Percentiles rank a stretch among this genome's conserved stretches.
Evolutionary conservation across 2,888 invertebrate species (phyloP).

Genomic region (Mimumesa dahlbomi): DNA sequence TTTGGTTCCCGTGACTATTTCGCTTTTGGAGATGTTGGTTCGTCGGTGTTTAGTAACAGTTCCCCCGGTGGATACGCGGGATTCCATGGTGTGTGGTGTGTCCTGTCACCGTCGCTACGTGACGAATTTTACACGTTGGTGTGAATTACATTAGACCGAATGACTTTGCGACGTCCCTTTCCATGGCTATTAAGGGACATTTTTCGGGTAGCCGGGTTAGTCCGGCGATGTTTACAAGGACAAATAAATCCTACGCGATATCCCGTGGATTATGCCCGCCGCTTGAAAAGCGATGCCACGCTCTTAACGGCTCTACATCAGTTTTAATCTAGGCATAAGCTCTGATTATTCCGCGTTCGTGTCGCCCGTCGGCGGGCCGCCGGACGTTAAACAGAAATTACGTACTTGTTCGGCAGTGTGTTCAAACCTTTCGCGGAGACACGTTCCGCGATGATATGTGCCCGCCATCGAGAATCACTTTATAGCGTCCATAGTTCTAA

Average conservation of each 20-base stretch:
- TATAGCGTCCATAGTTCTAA: neutral
- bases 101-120: conserved; percentile 57
- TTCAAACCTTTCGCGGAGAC: neutral
- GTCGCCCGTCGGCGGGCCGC: conserved; percentile 12
- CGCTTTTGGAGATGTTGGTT: neutral
- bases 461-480: neutral
- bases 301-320: conserved; percentile 31
- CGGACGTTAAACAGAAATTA: conserved; percentile 48
- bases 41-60: conserved; percentile 19
- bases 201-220: conserved; percentile 32
- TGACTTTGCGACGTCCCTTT: conserved; percentile 55
- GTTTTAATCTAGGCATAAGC: conserved; percentile 31
- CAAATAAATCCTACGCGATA: conserved; percentile 43
- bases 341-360: conserved; percentile 30
- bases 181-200: conserved; percentile 55
- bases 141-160: conserved; percentile 69
- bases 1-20: neutral
- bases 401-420: conserved; percentile 31
- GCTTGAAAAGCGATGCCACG: neutral
- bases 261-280: conserved; percentile 8
- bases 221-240: conserved; percentile 37
- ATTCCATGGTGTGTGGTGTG: conserved; percentile 25
- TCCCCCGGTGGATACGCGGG: conserved; percentile 21
- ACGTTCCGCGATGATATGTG: neutral
- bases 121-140: conserved; percentile 70